Base-by-base conservation (phyloP, 2,797 vertebrate species). In the Trichosurus vulpecula region DNA sequence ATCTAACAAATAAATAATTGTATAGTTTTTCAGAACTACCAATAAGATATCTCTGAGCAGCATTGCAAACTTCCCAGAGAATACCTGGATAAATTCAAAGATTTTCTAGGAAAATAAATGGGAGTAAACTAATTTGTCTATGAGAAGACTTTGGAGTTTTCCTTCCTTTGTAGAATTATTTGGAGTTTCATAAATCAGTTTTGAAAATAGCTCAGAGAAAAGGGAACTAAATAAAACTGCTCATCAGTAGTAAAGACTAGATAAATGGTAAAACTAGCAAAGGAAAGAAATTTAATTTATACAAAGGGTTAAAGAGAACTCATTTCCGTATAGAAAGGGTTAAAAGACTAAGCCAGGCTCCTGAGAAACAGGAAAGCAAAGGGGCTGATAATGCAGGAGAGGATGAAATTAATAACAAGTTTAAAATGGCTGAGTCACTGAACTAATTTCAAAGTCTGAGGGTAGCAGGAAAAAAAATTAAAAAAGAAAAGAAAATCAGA, bases 341-440 rank as follows among this genome's bases (percentile, higher is more conserved):
- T 91, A 53, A 92, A 90, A 47, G 61, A 0, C 14, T 54, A 52
- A 94, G 41, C 1, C 25, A 2, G 35, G 52, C n/a, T 94, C 92
- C 91, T 52, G n/a, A 94, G 91, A 94, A 81, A 53, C 52, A 92
- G 92, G 89, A 81, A 61, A 41, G 52, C 13, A 90, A 93, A 66
- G 4, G 30, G 52, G 22, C 57, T 94, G 90, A 51, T 31, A 55
- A 93, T 51, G 74, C 58, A 16, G 0, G 0, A 74, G 92, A 93
- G 41, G 56, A 95, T 93, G 90, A 91, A 96, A 94, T 87, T 90
- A 47, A 92, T 61, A 94, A 89, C 55, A 94, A 95, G 55, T 90
- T 95, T 90, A 52, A 91, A 95, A 74, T 25, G 66, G 95, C 96
- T 97, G 97, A 98, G 93, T 97, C 96, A 96, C 52, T 61, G 90